Conservation (phyloP, 2,797 vertebrate species). For the Halcyon smyrnensis region DNA sequence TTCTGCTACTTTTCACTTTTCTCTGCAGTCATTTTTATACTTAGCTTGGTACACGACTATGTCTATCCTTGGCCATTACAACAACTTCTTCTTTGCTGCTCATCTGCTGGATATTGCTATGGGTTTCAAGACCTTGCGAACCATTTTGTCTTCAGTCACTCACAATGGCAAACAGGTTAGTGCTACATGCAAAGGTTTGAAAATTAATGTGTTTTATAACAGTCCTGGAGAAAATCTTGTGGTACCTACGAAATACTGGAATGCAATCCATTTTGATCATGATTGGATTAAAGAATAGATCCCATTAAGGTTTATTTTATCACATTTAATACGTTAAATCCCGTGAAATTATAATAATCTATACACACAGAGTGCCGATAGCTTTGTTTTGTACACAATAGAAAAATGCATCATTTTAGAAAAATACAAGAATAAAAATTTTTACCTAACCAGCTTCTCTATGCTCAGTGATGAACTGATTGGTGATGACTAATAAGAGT, state of each 20-base stretch:
- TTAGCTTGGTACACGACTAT: constrained; percentile 98
- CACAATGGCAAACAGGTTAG: constrained; percentile 98
- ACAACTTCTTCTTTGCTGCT: constrained; percentile 99
- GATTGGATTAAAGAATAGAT: background rate
- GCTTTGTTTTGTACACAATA: background rate
- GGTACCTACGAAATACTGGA: background rate
- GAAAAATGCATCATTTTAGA: background rate
- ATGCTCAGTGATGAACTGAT: background rate
- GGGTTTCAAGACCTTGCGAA: constrained; percentile 97
- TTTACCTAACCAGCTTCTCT: background rate
- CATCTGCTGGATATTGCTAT: constrained; percentile 98
- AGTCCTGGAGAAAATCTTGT: background rate
- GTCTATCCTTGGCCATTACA: constrained; percentile 98
- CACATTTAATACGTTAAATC: background rate
- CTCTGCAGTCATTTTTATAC: constrained; percentile 92
- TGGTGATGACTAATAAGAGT: background rate
- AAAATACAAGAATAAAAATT: background rate
- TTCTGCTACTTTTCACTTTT: background rate
- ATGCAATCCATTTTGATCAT: background rate
- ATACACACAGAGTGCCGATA: background rate
- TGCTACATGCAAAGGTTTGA: background rate
- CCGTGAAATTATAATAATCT: background rate
- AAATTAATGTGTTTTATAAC: background rate
- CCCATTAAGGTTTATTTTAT: background rate
- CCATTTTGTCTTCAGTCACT: constrained; percentile 98